Conservation (phyloP, 2,888 invertebrate genomes). For the Diadromus collaris region DNA sequence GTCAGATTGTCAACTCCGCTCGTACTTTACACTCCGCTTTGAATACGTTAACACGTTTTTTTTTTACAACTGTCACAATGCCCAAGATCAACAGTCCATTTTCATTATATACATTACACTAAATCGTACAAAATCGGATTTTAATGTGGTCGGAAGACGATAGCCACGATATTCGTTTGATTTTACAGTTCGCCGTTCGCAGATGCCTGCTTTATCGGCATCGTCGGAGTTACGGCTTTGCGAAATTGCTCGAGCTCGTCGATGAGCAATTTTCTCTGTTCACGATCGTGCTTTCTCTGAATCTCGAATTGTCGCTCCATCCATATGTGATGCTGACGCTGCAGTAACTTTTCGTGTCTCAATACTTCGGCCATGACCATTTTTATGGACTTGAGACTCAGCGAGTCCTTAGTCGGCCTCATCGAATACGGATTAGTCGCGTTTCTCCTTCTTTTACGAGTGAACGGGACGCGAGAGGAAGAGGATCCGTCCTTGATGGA, state of each 20-base stretch:
- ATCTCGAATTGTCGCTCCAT: slow-evolving; percentile 70
- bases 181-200: not conserved
- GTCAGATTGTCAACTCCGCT: not conserved
- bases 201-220: not conserved
- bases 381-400: slow-evolving; percentile 34
- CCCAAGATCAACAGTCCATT: slow-evolving; percentile 1
- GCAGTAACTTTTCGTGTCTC: slow-evolving; percentile 66
- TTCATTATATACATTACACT: slow-evolving; percentile 6
- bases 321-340: slow-evolving; percentile 68
- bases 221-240: slow-evolving; percentile 24
- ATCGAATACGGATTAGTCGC: slow-evolving; percentile 5
- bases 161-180: not conserved
- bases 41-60: not conserved
- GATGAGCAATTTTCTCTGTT: slow-evolving; percentile 62
- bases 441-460: not conserved
- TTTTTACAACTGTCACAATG: not conserved
- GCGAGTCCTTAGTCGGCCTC: slow-evolving; percentile 27
- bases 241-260: slow-evolving; percentile 66
- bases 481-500: not conserved
- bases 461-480: not conserved
- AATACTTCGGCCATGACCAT: slow-evolving; percentile 50
- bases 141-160: not conserved
- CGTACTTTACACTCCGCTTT: not conserved
- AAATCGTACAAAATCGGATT: not conserved
- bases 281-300: slow-evolving; percentile 67